Evolutionary conservation across 2,888 invertebrate species (phyloP).

Genomic region (Abscondita cerata): DNA sequence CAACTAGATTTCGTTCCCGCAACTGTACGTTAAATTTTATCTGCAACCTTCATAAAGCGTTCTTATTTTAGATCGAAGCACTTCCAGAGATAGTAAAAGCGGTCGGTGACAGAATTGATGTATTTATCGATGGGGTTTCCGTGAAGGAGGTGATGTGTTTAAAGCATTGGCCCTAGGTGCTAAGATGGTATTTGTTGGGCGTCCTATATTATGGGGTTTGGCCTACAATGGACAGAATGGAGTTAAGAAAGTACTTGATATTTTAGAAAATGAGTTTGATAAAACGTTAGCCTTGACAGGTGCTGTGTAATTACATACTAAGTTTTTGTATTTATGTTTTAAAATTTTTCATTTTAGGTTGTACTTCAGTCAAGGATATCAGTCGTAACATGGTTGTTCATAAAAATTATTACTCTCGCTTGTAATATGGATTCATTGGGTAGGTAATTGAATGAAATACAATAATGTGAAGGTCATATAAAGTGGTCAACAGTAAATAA

Average conservation of each 20-base stretch:
- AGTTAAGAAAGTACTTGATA: constrained; percentile 73
- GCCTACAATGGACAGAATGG: constrained; percentile 80
- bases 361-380: constrained; percentile 67
- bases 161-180: constrained; percentile 93
- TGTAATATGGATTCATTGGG: constrained; percentile 49
- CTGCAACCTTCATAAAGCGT: background rate
- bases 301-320: constrained; percentile 52
- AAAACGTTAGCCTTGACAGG: constrained; percentile 78
- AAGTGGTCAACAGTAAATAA: no score
- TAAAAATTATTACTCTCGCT: constrained; percentile 65
- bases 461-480: no score
- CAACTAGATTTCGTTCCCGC: constrained; percentile 88
- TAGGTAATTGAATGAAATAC: no score
- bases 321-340: constrained; percentile 30
- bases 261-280: constrained; percentile 79
- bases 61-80: constrained; percentile 73
- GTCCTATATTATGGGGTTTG: constrained; percentile 87
- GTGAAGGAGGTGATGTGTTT: constrained; percentile 85
- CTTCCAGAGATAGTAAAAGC: constrained; percentile 80
- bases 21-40: constrained; percentile 63
- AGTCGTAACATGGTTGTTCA: constrained; percentile 73
- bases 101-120: constrained; percentile 72
- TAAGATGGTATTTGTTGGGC: constrained; percentile 86
- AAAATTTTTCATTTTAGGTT: constrained; percentile 63
- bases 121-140: constrained; percentile 90